These are phyloP conservation scores for Mus spicilegus DNA, from an alignment of 2,113 vertebrate species.

Conservation along the genomic window DNA sequence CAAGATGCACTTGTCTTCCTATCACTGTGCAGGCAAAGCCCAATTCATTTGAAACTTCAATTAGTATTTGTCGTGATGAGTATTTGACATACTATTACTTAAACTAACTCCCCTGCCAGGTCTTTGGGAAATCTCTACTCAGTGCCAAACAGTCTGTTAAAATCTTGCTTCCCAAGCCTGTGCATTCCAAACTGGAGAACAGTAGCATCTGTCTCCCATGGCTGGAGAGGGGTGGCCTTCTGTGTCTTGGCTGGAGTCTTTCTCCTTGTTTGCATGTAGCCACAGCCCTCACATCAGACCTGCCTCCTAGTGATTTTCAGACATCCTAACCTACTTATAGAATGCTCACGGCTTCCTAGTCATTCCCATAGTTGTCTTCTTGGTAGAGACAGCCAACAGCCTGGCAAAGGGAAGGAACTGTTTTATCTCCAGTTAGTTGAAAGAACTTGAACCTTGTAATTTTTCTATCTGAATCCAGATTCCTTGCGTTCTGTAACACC, in stretches of 20 bases:
- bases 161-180: slow-evolving; percentile 81
- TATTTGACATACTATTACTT: slow-evolving; percentile 86
- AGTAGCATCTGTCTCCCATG: slow-evolving; percentile 83
- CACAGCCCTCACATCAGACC: slow-evolving; percentile 61
- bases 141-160: slow-evolving; percentile 87
- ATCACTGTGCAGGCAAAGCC: neutral
- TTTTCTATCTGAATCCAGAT: neutral
- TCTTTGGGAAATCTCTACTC: slow-evolving; percentile 82
- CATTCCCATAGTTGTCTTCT: neutral
- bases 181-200: slow-evolving; percentile 78
- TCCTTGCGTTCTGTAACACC: fast-evolving
- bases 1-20: slow-evolving; percentile 64
- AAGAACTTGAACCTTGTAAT: neutral
- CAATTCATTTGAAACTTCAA: slow-evolving; percentile 79
- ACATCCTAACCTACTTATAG: neutral
- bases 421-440: neutral
- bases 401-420: neutral
- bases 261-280: slow-evolving; percentile 52
- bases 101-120: slow-evolving; percentile 85
- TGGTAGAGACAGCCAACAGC: neutral
- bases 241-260: slow-evolving; percentile 67
- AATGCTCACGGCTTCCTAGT: neutral
- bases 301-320: slow-evolving; percentile 49
- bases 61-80: slow-evolving; percentile 82
- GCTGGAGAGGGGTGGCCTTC: slow-evolving; percentile 71